phyloP scores from a whole-genome alignment of 2,888 invertebrate genomes.

The Lutraria lutraria region DNA sequence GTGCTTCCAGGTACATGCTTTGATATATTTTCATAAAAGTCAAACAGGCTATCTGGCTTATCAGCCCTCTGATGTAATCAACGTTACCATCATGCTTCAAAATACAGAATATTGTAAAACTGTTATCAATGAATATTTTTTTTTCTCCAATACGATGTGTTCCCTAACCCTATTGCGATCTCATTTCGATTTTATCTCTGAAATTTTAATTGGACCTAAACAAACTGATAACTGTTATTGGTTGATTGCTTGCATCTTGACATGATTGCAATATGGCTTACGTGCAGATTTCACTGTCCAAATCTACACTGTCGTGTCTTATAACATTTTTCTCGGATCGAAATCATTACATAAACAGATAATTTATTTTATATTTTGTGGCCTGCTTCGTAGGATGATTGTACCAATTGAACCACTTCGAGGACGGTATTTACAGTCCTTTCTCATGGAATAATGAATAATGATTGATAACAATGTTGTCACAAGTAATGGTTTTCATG shows the following conservation, averaged over 20 bases:
- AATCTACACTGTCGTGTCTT: too few relatives aligned
- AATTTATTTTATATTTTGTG: neutral
- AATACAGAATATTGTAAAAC: neutral
- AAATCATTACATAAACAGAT: neutral
- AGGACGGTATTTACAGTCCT: neutral
- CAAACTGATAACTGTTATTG: neutral
- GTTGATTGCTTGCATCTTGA: neutral
- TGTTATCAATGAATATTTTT: conserved; percentile 7
- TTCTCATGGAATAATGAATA: neutral
- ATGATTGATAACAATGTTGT: too few relatives aligned
- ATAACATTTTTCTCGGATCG: neutral
- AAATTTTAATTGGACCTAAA: neutral
- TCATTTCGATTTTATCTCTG: neutral
- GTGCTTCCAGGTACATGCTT: neutral
- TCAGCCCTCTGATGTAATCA: neutral
- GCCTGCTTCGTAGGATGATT: neutral
- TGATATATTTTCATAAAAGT: neutral
- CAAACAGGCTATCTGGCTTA: neutral
- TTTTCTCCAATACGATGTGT: neutral
- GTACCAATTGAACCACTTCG: neutral
- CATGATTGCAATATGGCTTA: neutral
- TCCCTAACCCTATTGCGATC: neutral
- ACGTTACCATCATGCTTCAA: neutral
- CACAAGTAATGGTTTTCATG: too few relatives aligned
- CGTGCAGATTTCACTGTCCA: neutral